These are phyloP conservation scores for Vimba vimba DNA, from an alignment of 2,113 vertebrate species.

Conservation along the genomic window DNA sequence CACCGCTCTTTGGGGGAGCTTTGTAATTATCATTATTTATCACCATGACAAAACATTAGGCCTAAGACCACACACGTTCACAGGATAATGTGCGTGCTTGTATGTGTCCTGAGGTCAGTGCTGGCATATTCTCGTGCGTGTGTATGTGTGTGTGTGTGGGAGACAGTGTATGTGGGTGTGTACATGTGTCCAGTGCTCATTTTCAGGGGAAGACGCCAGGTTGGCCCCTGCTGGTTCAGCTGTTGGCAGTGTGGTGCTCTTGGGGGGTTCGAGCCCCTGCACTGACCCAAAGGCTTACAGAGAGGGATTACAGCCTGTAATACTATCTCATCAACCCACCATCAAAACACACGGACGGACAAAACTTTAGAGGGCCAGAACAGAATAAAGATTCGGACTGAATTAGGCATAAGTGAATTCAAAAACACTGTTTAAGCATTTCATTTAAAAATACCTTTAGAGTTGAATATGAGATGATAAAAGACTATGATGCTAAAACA, in stretches of 20 bases:
- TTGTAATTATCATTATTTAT: conserved; percentile 38
- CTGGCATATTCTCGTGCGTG: conserved; percentile 7
- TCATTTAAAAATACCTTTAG: neutral
- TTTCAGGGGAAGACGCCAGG: conserved; percentile 40
- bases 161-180: neutral
- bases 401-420: neutral
- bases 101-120: conserved; percentile 22
- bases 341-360: conserved; percentile 48
- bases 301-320: conserved; percentile 55
- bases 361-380: conserved; percentile 6
- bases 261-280: conserved; percentile 30
- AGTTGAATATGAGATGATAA: neutral
- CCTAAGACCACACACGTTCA: conserved; percentile 45
- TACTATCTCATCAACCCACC: conserved; percentile 46
- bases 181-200: conserved; percentile 35
- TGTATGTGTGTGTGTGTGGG: neutral
- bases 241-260: conserved; percentile 55
- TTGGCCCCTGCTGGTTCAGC: conserved; percentile 59
- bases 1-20: neutral
- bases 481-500: neutral
- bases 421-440: neutral
- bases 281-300: conserved; percentile 48
- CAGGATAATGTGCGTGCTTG: conserved; percentile 20
- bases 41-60: conserved; percentile 42
- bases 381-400: neutral